Evolutionary conservation across 2,888 invertebrate species (phyloP).

Genomic region (Odontothrips loti): DNA sequence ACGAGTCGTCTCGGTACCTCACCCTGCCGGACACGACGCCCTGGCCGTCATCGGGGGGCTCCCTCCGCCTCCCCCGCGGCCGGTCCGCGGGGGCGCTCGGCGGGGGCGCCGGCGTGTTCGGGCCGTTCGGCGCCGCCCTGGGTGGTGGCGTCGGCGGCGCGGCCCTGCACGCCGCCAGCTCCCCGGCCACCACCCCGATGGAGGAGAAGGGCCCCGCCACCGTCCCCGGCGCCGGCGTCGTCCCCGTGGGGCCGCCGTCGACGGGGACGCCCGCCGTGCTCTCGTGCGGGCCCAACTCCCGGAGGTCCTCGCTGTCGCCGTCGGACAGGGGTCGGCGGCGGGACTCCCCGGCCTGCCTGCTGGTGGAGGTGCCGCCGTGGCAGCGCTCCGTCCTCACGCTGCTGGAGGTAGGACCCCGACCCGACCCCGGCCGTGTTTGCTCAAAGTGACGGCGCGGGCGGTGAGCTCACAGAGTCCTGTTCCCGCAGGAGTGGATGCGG

Average conservation of each 20-base stretch:
- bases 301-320: conserved; percentile 45
- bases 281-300: conserved; percentile 41
- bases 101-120: conserved; percentile 29
- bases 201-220: conserved; percentile 40
- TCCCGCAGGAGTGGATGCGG: conserved; percentile 44
- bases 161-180: conserved; percentile 28
- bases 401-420: conserved; percentile 44
- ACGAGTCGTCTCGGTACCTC: conserved; percentile 45
- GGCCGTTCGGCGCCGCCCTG: conserved; percentile 29
- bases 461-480: background rate
- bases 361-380: conserved; percentile 46
- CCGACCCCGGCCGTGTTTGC: background rate
- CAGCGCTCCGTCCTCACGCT: conserved; percentile 46
- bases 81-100: conserved; percentile 43
- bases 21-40: conserved; percentile 43
- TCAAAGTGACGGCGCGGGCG: no score
- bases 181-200: conserved; percentile 38
- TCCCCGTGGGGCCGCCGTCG: background rate
- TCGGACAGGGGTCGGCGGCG: conserved; percentile 44
- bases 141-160: conserved; percentile 23
- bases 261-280: conserved; percentile 30
- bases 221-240: conserved; percentile 34
- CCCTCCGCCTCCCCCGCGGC: conserved; percentile 42
- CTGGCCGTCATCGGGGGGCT: conserved; percentile 40
- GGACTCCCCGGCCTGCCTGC: conserved; percentile 45